Evolutionary conservation across 2,113 vertebrate species (phyloP), one percentile per base, ranked within the genome.

Genomic region (Zosterops lateralis): DNA sequence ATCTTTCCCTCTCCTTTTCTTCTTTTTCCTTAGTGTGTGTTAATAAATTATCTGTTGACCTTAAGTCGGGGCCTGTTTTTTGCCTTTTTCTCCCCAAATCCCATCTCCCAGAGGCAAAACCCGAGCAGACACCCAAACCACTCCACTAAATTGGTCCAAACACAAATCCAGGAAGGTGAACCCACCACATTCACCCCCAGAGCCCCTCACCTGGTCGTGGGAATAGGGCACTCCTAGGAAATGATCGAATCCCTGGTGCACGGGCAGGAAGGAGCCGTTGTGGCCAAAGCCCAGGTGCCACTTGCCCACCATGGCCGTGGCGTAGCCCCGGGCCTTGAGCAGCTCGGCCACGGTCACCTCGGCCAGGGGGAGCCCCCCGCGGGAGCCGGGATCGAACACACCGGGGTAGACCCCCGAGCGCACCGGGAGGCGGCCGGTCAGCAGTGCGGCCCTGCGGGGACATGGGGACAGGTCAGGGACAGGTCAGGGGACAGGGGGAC

Each of bases 211-310:
- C 28, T 51, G 50, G 14, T 15, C 19, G 6, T 51, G 99, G 17
- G 99, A 99, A 95, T 99, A 99, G 1, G 99, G 99, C 80, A 99
- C 98, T 16, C 99, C 98, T 47, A 99, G 87, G 90, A 97, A 99
- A 9, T 98, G 95, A 67, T 99, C 98, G 84, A 99, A 99, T 28
- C 98, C 99, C 76, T 99, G 99, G 31, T 96, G 96, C 5, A 97
- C 98, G 67, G 99, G 99, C 51, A 99, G 97, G 95, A 98, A 99
- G 74, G 38, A 98, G 45, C 98, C 98, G 6, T 98, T 97, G 7
- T 67, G 14, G 1, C 99, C 99, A 8, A 98, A 28, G 6, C 99
- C 99, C 57, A 99, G 96, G 61, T 99, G 99, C 99, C 99, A 99
- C 94, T 99, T 99, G 75, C 99, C 99, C 4, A 98, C 90, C 44